Evolutionary conservation across 2,113 vertebrate genomes (phyloP), one percentile per base, ranked within the genome.

Genomic region (Nesoenas mayeri): DNA sequence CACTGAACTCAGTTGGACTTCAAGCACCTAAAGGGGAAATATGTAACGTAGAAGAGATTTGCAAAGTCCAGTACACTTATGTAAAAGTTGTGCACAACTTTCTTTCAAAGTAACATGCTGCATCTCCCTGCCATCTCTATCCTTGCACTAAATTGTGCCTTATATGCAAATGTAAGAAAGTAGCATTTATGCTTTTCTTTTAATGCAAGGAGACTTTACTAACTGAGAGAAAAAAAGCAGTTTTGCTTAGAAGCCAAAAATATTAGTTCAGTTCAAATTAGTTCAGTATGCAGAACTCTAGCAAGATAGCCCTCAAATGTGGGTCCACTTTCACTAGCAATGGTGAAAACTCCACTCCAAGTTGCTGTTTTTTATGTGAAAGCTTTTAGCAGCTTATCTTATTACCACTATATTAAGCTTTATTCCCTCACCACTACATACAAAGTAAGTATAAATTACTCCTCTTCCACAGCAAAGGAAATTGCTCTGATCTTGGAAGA

Each of bases 301-400:
- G 42, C n/a, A 88, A 77, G 44, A 54, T 17, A 53, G 1, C 6
- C 16, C 18, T 53, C 38, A 50, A 86, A 69, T 8, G 6, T 38
- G 54, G 70, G 25, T 54, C 58, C 31, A 48, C 31, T 91, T 89
- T 83, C 75, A 83, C 21, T 0, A 38, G 12, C 48, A 79, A 15
- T n/a, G 47, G 25, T 54, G 53, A 73, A 90, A 93, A 47, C 2
- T 5, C 53, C 15, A 36, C 78, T 90, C 51, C 56, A 69, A 57
- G 32, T 34, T 66, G 20, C 29, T 90, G 64, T 29, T 25, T 94
- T 71, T 29, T 64, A 29, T 69, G 29, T 53, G 86, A 85, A 90
- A 88, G 21, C 42, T 94, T 94, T 92, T 94, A 90, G 48, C 85
- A 93, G 67, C 10, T 91, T 70, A 83, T 89, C 34, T 93, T 88